Evolutionary conservation across 1,140 invertebrate species (phyloP), one percentile per base, ranked within the genome.

Genomic region (Ganaspis sp.): DNA sequence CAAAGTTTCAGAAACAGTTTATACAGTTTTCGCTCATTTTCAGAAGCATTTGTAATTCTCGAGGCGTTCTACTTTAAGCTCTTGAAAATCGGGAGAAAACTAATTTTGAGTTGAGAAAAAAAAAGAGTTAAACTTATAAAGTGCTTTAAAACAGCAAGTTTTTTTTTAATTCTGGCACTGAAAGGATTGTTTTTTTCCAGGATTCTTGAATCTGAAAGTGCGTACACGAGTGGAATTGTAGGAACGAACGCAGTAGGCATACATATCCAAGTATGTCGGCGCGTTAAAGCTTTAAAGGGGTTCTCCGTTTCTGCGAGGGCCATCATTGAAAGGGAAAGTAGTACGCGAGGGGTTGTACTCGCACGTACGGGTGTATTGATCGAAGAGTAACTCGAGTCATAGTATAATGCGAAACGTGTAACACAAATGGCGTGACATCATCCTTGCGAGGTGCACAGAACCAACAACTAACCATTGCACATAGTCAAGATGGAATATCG

Each of bases 251-350:
- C 54, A 58, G 54, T 21, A 64, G 23, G 58, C 23, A 64, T 29
- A 64, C 58, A 64, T 64, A 34, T 64, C 58, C 58, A 64, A 64
- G 58, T 64, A 64, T 64, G 58, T 64, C 58, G 58, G 58, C 58
- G 58, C 58, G 58, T 64, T 64, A 64, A 64, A 64, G 58, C 58
- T 64, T 64, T 64, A 64, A 64, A 64, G 58, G 58, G 58, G 58
- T 64, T 64, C 58, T 64, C 58, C 58, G 58, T 64, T 64, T 64
- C 23, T 26, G 58, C 26, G 58, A 64, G 58, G 58, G 58, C 58
- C 58, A 64, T 64, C 58, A 15, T 64, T 64, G 58, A 64, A 64
- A 64, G 23, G 58, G 58, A 64, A 64, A 64, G 58, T 64, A 64
- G 58, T 64, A 29, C 58, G 58, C 58, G 15, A 64, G 58, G 58